Evolutionary conservation across 2,797 vertebrate genomes (phyloP).

Genomic region (Acanthurus leucopareius): DNA sequence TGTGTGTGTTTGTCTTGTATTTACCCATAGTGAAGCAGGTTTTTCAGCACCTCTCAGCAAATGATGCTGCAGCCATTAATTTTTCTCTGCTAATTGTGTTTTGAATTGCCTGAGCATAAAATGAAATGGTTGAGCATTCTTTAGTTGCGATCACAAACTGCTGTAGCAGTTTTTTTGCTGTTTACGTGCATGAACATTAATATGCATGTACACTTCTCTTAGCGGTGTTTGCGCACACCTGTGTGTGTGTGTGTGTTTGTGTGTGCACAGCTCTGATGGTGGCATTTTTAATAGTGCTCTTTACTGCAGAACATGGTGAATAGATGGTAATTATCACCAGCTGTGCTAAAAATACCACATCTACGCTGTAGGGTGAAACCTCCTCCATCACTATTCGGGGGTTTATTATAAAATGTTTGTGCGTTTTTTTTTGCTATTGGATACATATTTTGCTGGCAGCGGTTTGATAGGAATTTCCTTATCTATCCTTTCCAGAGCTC

Average conservation of each 20-base stretch:
- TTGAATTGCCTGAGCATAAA: conserved; percentile 28
- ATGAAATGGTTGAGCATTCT: conserved; percentile 26
- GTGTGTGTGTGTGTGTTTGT: conserved; percentile 27
- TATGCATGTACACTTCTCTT: conserved; percentile 20
- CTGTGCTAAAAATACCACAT: conserved; percentile 83
- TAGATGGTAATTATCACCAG: conserved; percentile 84
- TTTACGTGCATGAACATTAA: conserved; percentile 37
- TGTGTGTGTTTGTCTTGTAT: conserved; percentile 2
- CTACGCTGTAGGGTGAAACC: conserved; percentile 82
- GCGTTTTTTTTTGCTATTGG: conserved; percentile 81
- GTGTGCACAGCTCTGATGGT: conserved; percentile 62
- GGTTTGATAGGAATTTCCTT: conserved; percentile 86
- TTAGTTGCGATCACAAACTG: conserved; percentile 19
- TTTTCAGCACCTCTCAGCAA: conserved; percentile 36
- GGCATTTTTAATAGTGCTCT: conserved; percentile 71
- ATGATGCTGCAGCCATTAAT: conserved; percentile 12
- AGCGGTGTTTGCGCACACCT: conserved; percentile 12
- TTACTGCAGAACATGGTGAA: conserved; percentile 73
- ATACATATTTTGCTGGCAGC: conserved; percentile 87
- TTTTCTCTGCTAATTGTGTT: conserved; percentile 34
- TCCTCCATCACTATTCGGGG: conserved; percentile 82
- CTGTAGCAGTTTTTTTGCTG: background rate
- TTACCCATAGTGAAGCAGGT: conserved; percentile 36
- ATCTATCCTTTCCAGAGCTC: conserved; percentile 88
- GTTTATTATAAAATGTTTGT: conserved; percentile 84